Evolutionary conservation across 2,888 invertebrate genomes (phyloP).

Genomic region (Apotomis betuletana): DNA sequence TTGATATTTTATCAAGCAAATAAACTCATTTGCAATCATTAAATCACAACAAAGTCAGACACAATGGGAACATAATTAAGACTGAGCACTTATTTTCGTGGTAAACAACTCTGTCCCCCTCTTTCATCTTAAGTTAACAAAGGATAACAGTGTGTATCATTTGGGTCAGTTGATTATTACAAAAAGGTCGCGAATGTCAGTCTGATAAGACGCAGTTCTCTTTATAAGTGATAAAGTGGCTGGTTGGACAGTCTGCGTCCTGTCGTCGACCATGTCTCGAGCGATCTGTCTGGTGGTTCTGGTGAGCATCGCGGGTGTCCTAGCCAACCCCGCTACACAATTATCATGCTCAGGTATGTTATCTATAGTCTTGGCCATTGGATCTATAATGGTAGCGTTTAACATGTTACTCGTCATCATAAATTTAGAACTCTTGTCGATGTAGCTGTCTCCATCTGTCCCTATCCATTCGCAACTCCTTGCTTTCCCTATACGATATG

Average conservation of each 20-base stretch:
- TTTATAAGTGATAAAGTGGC: constrained; percentile 13
- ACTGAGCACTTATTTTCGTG: background rate
- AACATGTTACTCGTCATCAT: too few relatives aligned
- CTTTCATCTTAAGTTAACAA: background rate
- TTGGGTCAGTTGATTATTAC: background rate
- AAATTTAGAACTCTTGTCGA: too few relatives aligned
- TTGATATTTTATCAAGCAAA: constrained; percentile 2
- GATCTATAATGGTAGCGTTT: too few relatives aligned
- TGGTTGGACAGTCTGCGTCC: constrained; percentile 6
- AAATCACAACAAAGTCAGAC: constrained; percentile 7
- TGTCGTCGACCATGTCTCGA: constrained; percentile 21
- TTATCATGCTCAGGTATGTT: constrained; percentile 3
- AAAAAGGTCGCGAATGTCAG: constrained; percentile 1
- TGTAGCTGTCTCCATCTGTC: too few relatives aligned
- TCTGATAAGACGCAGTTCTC: background rate
- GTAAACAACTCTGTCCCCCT: background rate
- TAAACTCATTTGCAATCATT: constrained; percentile 12
- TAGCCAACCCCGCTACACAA: constrained; percentile 2
- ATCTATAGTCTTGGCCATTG: background rate
- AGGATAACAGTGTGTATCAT: background rate
- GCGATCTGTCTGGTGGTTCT: background rate
- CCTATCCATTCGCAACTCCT: too few relatives aligned
- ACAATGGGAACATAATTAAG: background rate
- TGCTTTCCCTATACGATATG: too few relatives aligned
- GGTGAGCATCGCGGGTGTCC: constrained; percentile 5